Evolutionary conservation across 2,888 invertebrate genomes (phyloP), one percentile per base, ranked within the genome.

Genomic region (Ptilodon capucinus): DNA sequence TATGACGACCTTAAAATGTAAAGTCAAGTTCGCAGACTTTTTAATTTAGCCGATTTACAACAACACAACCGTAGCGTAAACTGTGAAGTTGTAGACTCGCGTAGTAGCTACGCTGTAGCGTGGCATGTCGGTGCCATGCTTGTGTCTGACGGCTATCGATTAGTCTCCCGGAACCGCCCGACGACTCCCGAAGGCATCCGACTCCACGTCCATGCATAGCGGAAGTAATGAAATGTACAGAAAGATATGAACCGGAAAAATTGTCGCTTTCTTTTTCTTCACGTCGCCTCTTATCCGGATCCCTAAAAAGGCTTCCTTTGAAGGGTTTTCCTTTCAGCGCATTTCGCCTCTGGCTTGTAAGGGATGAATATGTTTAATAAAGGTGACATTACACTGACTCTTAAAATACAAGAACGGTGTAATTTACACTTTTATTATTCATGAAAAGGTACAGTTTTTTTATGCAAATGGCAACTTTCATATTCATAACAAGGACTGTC

Each of bases 221-320:
- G 89, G 89, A 89, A 88, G 86, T 86, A 91, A 90, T 88, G 89
- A 88, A 90, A 89, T 88, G 88, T 89, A 88, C 81, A 83, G 81
- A 86, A 82, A 83, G 83, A 88, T 89, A 87, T 89, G 89, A 89
- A 87, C 86, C 88, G 89, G 86, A 90, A 88, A 89, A 90, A 89
- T 84, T 83, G 86, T 84, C 87, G 86, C 80, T 81, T 79, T 85
- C 84, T 84, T 86, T 86, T 88, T 84, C 84, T 82, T 83, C 79
- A 74, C 80, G 79, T 80, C 79, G 73, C 76, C 74, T 81, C 78
- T 81, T 85, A 81, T 81, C 76, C 77, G 68, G 64, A 70, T 71
- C 72, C 76, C 76, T 76, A 77, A 82, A 82, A 81, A 78, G 74
- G 74, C 68, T 79, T 77, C 74, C 71, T 79, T 77, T 82, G 79